Percentiles rank a stretch among this genome's conserved stretches.
These are phyloP conservation scores for Hephaestus fuliginosus DNA, from an alignment of 2,797 vertebrate species.

Conservation along the genomic window DNA sequence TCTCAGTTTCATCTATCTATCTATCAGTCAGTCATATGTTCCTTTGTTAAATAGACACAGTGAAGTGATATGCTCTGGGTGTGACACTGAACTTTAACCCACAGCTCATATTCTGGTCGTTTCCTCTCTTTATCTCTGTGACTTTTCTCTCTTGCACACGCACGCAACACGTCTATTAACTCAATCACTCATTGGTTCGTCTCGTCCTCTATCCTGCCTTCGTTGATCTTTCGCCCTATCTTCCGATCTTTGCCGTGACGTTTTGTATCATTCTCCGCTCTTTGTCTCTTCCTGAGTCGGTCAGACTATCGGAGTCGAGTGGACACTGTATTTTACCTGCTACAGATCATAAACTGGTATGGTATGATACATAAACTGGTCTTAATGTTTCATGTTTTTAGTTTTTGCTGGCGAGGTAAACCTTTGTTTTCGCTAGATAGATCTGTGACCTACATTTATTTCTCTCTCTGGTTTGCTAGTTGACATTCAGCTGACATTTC, in stretches of 20 bases:
- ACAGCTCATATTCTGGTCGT: background rate
- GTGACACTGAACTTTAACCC: constrained; percentile 63
- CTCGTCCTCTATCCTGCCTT: constrained; percentile 23
- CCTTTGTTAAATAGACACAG: constrained; percentile 19
- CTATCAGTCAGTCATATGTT: background rate
- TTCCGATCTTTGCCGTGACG: background rate
- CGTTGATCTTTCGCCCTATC: constrained; percentile 41
- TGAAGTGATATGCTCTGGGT: constrained; percentile 19
- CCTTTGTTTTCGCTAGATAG: background rate
- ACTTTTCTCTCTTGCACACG: background rate
- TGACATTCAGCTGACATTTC: constrained; percentile 32
- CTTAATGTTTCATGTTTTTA: background rate
- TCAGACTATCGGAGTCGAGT: background rate
- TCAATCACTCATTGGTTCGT: constrained; percentile 5
- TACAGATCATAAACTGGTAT: constrained; percentile 44
- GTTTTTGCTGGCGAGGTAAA: background rate
- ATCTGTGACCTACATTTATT: constrained; percentile 30
- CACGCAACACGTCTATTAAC: background rate
- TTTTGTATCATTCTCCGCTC: constrained; percentile 16
- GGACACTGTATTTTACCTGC: constrained; percentile 23
- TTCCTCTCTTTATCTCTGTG: background rate
- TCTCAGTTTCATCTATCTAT: background rate
- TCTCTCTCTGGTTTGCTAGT: background rate
- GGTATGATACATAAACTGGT: constrained; percentile 7
- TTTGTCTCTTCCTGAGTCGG: constrained; percentile 17